Percentiles rank a stretch among this genome's conserved stretches.
Conservation (phyloP, 2,113 vertebrate species). For the Apistogramma diplotaenia region DNA sequence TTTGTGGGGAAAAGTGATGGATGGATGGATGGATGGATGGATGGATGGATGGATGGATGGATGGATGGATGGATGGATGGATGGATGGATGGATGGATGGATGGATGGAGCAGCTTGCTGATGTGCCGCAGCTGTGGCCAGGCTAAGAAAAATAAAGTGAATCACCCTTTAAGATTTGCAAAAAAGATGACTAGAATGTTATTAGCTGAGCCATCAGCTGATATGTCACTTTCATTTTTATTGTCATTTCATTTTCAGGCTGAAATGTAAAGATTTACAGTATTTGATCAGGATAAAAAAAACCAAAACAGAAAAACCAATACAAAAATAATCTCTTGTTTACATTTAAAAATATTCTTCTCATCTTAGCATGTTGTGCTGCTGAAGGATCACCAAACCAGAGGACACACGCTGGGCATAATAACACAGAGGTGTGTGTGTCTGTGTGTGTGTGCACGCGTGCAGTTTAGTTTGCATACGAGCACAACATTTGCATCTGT, state of each 20-base stretch:
- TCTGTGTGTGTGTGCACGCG: too few relatives aligned
- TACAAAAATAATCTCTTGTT: neutral
- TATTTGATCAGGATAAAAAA: neutral
- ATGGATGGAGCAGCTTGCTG: neutral
- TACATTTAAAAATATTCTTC: neutral
- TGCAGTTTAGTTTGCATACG: neutral
- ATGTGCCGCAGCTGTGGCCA: too few relatives aligned
- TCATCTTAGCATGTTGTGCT: neutral
- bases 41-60: neutral
- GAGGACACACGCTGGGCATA: neutral
- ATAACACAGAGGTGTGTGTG: constrained; percentile 28
- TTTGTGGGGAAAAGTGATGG: too few relatives aligned
- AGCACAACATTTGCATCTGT: neutral
- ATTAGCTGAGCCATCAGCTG: too few relatives aligned
- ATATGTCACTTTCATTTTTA: too few relatives aligned
- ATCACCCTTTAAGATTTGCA: too few relatives aligned
- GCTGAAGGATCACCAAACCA: neutral
- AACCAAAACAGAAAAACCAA: neutral
- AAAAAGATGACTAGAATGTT: too few relatives aligned
- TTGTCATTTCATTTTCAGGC: too few relatives aligned
- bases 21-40: neutral
- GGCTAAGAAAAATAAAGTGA: too few relatives aligned
- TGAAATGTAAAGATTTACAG: neutral
- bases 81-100: too few relatives aligned
- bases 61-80: neutral